Base-by-base conservation (phyloP, 2,888 invertebrate genomes). In the Idaea biselata region DNA sequence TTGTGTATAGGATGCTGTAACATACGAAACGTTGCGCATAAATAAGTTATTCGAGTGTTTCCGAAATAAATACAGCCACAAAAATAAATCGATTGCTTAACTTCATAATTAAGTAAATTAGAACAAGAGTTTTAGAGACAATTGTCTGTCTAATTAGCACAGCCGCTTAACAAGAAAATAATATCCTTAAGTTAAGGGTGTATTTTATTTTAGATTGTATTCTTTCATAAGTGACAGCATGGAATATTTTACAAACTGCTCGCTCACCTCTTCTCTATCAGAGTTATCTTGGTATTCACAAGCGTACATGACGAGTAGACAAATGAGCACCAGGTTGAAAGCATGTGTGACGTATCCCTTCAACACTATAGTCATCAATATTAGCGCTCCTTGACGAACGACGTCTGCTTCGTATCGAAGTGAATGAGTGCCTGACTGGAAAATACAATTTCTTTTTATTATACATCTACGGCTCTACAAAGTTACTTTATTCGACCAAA, bases 1-100 rank as follows among this genome's bases (percentile, higher is more conserved):
- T 83, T 84, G 70, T 86, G 86, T 58, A 88, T 85, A 0, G 88
- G 80, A 73, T 87, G 86, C 87, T 88, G 80, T 60, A 83, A 81
- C 63, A 63, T 70, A 73, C 67, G 32, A 67, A 63, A 66, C 25
- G 25, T 25, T 25, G 25, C 25, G 25, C 25, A 44, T 44, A 8
- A 14, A 44, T 14, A 14, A 44, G 14, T 44, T 44, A 11, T 1
- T 1, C 8, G 44, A 3, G 44, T 44, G 7, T 44, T 44, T 44
- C 7, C 6, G 44, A 44, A 44, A 44, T 44, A 33, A 11, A 11
- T 6, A 33, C 6, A 44, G 14, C 3, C 11, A 44, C 44, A 11
- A 44, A 8, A 44, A 32, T 3, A 7, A 44, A 14, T 14, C 11
- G 8, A 44, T 1, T 44, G 44, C 14, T 44, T 8, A 44, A 44